Base-by-base conservation (phyloP, 2,113 vertebrate species). In the Gymnogyps californianus region DNA sequence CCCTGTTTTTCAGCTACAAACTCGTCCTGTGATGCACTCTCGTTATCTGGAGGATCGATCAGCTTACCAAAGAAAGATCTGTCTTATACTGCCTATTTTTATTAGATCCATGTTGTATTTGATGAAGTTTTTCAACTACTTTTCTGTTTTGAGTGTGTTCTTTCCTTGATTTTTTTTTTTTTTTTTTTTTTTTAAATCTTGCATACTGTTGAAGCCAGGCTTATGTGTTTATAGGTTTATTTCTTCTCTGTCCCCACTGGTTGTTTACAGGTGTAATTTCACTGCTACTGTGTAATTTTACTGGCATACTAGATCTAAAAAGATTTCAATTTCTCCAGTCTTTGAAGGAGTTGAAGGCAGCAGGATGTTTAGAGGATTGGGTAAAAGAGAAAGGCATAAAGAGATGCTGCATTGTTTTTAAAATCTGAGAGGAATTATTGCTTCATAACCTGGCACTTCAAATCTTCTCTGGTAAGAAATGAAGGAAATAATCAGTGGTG, bases 1-100 rank as follows among this genome's bases (percentile, higher is more conserved):
- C 14, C 32, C 14, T 64, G 8, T 7, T 83, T 72, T 72, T 72
- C 28, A 55, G 8, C 21, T 87, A 34, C 7, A 2, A 66, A 36
- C 11, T 62, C 8, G 0, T 28, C 12, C 13, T 42, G 19, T 71
- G 26, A 26, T 47, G 31, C 1, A 1, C 3, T 29, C 4, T 51
- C 19, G 9, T 44, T 24, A 25, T 38, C 15, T 87, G 67, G 58
- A 76, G 14, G 31, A 54, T 28, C 5, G 2, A 36, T 64, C 64
- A 55, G 14, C 16, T 83, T 64, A 34, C 25, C 36, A 15, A 34
- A 76, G 38, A 69, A 46, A 38, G 12, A 24, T 54, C 7, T 87
- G 15, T 54, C 16, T 66, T 70, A 32, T 3, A 29, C 2, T 65
- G 2, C 10, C 10, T 62, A 2, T 29, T 64, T 80, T 51, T 32